Evolutionary conservation across 2,113 vertebrate species (phyloP), one percentile per base, ranked within the genome.

Genomic region (Hippocampus zosterae): DNA sequence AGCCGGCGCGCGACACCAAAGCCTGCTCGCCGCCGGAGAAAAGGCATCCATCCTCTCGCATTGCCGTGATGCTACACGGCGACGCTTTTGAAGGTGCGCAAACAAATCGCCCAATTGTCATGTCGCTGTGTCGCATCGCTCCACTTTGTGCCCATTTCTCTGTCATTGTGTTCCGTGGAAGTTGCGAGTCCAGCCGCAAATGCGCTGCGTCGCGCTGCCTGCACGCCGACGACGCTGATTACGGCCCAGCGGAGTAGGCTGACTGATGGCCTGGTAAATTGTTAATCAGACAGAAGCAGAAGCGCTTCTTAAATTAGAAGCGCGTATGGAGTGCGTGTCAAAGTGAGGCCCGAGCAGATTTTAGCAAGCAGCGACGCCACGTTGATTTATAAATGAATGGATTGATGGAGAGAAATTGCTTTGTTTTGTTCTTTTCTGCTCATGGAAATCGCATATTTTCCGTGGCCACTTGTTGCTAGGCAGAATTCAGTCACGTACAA

Each of bases 191-290:
- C 79, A 15, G 15, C 29, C 66, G 78, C 63, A 79, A 81, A 86
- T 78, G 68, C 57, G 57, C 76, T 67, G 25, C 60, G 74, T 66
- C 7, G 42, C 11, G 10, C 42, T 10, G 55, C 62, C 71, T 71
- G 76, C 79, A 63, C 50, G 66, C 68, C 23, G 67, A 71, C 41
- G 76, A 75, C 60, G 77, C 83, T 87, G 85, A 89, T 89, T 88
- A 84, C 64, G 78, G 76, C 85, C 86, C 85, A 86, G 85, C 76
- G 75, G 85, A 29, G 75, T 81, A 75, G 79, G 73, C 77, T 90
- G 90, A 93, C 80, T 87, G 90, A 92, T 90, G 89, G 84, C 76
- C 84, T 88, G 81, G 87, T 93, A 91, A 93, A 93, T 93, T 92
- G 90, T 93, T 92, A 92, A 92, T 92, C 90, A 92, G 90, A 88